Conservation (phyloP, 2,113 vertebrate species). For the Callipepla californica region DNA sequence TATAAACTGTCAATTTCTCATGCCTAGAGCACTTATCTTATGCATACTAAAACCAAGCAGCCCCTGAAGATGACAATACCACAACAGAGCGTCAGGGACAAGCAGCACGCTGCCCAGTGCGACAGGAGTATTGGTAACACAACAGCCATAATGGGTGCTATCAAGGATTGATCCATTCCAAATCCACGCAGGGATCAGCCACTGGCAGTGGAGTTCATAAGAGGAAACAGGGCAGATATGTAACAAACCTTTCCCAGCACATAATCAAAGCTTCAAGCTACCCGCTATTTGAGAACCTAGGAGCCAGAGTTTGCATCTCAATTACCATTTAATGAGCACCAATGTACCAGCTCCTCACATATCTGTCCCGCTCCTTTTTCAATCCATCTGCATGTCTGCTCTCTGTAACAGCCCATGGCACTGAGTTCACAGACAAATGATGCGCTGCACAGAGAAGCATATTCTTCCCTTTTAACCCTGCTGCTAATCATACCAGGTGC, state of each 20-base stretch:
- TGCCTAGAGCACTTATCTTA: background rate
- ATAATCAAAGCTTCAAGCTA: background rate
- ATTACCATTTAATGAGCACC: too few relatives aligned
- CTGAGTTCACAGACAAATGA: background rate
- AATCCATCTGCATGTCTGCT: rapidly evolving
- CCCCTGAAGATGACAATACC: too few relatives aligned
- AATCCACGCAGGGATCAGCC: background rate
- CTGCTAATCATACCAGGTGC: background rate
- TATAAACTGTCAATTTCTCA: background rate
- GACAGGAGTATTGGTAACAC: background rate
- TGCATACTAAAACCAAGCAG: background rate
- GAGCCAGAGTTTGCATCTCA: background rate
- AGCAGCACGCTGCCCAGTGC: background rate
- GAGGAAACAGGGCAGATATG: background rate
- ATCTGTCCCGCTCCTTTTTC: background rate
- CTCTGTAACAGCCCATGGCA: background rate
- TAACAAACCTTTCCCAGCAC: background rate
- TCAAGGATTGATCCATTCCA: background rate
- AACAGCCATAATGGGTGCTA: background rate
- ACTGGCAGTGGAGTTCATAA: background rate
- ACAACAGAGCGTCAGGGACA: background rate
- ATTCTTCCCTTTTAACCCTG: background rate
- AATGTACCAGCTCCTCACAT: background rate
- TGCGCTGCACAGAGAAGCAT: rapidly evolving
- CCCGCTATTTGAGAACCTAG: background rate